Evolutionary conservation across 2,888 invertebrate species (phyloP), one percentile per base, ranked within the genome.

Genomic region (Megastigmus dorsalis): DNA sequence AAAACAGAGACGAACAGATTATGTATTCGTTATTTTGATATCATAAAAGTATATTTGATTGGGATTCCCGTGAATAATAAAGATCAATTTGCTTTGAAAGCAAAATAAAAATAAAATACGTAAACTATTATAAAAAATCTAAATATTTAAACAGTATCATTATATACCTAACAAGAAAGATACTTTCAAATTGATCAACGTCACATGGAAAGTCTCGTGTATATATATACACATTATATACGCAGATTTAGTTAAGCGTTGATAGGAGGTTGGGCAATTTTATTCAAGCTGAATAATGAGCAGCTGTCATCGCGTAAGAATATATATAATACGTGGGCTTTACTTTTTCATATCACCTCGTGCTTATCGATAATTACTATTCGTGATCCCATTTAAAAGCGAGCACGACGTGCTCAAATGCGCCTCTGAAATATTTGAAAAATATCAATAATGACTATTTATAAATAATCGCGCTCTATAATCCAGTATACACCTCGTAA

Each of bases 301-400:
- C n/a, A n/a, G 18, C 36, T 10, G 4, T 20, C 55, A 13, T n/a
- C 30, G 9, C n/a, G 36, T 55, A n/a, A 36, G 36, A 9, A 36
- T 13, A 4, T 55, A 28, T 54, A 54, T 30, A 54, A 33, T 18
- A 10, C 20, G 36, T 20, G 5, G 28, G 36, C 10, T n/a, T n/a
- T n/a, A n/a, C n/a, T n/a, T n/a, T n/a, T n/a, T n/a, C n/a, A 3
- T n/a, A 13, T 36, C 36, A 33, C 33, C 63, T 13, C 13, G 13
- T n/a, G 50, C 30, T 50, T 48, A 23, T 36, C 15, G 63, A 48
- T 63, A 63, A 63, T 62, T 45, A 33, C 50, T 36, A 50, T 63
- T 63, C 36, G 41, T 63, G 48, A 26, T 13, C 50, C 2, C 26
- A 50, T 50, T 33, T 63, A 13, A 33, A 36, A 50, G 10, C 4